phyloP scores from a whole-genome alignment of 2,113 vertebrate genomes.

The Rhynchomys soricoides region DNA sequence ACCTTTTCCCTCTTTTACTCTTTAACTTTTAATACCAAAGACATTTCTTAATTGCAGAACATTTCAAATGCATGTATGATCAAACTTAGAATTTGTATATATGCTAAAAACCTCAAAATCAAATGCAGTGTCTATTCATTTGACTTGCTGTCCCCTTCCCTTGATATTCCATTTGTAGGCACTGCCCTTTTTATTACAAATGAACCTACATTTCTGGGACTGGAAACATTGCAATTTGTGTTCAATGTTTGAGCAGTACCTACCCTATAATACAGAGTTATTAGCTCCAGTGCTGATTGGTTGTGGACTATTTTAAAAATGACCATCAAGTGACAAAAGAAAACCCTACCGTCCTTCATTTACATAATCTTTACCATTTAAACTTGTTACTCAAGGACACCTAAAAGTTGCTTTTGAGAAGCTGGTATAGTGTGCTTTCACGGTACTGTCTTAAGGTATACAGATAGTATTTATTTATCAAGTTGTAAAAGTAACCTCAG shows the following conservation, averaged over 20 bases:
- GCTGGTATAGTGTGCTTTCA: constrained; percentile 26
- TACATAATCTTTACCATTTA: neutral
- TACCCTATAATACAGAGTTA: neutral
- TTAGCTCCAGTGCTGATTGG: neutral
- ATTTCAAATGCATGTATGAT: neutral
- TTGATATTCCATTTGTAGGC: neutral
- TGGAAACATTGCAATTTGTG: neutral
- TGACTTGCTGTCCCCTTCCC: neutral
- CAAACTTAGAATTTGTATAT: neutral
- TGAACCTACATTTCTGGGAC: neutral
- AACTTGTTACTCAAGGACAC: neutral
- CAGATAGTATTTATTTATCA: constrained; percentile 59
- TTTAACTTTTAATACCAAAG: neutral
- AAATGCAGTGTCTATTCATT: neutral
- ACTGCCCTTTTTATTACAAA: neutral
- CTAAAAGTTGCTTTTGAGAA: neutral
- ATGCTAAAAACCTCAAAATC: neutral
- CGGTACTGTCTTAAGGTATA: constrained; percentile 36
- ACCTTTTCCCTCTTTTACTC: neutral
- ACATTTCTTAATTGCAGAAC: neutral
- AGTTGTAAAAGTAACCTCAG: constrained; percentile 40
- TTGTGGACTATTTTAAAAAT: neutral
- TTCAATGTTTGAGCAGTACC: neutral
- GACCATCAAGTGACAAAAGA: neutral
- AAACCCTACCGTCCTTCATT: neutral